Base-by-base conservation (phyloP, 1,140 invertebrate species). In the Scylla paramamosain region DNA sequence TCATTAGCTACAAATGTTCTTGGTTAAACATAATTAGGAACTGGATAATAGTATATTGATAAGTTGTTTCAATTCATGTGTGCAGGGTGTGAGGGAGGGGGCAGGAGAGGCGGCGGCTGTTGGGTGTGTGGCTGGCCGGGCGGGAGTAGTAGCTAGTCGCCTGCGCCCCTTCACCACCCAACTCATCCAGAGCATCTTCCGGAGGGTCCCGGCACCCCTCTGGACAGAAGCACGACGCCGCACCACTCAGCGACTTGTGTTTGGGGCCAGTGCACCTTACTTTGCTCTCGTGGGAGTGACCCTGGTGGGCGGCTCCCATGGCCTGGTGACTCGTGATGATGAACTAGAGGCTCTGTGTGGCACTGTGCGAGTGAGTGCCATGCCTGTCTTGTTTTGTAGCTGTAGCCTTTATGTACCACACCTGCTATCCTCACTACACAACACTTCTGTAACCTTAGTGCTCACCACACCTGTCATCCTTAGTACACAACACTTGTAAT, bases 291-390 rank as follows among this genome's bases (percentile, higher is more conserved):
- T 98, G 77, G 98, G 98, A 16, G 97, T 98, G 0, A 98, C 98
- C 84, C 96, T 98, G 92, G 98, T 98, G 8, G 98, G 98, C 45
- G 98, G 98, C 1, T 96, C 96, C 97, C 94, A 88, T 46, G 98
- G 98, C 6, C 97, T 98, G 88, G 96, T 98, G n/a, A 98, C 98
- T 2, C 98, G 98, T 96, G 98, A 98, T 95, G 98, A 98, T 96
- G 98, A 98, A 97, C 96, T 98, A 6, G 98, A 98, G 97, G 98
- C 98, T 59, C 97, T 98, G 20, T 98, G 98, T 96, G 98, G 98
- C 97, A 98, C 98, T 97, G 98, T 98, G 92, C 97, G 98, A 96
- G 98, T 98, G 29, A 95, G 95, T 95, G 83, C 39, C 12, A 29
- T 67, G 52, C 2, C 28, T 48, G 16, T 67, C n/a, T 6, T 32